Base-by-base conservation (phyloP, 2,888 invertebrate genomes). In the Callimorpha dominula region DNA sequence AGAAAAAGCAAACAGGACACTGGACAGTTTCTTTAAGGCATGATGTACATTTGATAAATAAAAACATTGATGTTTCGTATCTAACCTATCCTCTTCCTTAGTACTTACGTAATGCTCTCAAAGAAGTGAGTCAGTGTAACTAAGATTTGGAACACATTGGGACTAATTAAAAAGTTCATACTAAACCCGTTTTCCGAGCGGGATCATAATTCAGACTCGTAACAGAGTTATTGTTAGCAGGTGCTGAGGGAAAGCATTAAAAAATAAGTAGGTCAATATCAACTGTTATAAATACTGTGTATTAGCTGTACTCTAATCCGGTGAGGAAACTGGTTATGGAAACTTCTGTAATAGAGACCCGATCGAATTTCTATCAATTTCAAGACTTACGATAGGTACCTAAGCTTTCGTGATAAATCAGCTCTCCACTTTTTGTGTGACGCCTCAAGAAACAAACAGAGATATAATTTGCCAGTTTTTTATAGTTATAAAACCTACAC, bases 121-220 rank as follows among this genome's bases (percentile, higher is more conserved):
- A 31, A 50, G 54, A 57, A 72, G 69, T 81, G 79, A 81, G 43
- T 74, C 72, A 68, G 49, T 80, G 71, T 73, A 75, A 75, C 74
- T 14, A 72, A 84, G 70, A 78, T 78, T 70, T 57, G 46, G 73
- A 69, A 68, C 79, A 73, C 70, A 42, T 62, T 20, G 15, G 72
- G 68, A 76, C 78, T 84, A 82, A 84, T 84, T 82, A 79, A 84
- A 83, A 84, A 80, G 77, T 74, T 75, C 73, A 75, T 68, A 60
- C 43, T 43, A 68, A 68, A 57, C 65, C 60, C n/a, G 68, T 78
- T 84, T 82, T 77, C 57, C 52, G 70, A 64, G 71, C 49, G 73
- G 71, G 65, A 69, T 74, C 78, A 70, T 79, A 84, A 81, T 75
- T 76, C 75, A 72, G 20, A 20, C 70, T 74, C 70, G 68, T 72